Percentiles rank a stretch among this genome's conserved stretches.
phyloP scores from a whole-genome alignment of 2,113 vertebrate genomes.

The Rynchops niger region DNA sequence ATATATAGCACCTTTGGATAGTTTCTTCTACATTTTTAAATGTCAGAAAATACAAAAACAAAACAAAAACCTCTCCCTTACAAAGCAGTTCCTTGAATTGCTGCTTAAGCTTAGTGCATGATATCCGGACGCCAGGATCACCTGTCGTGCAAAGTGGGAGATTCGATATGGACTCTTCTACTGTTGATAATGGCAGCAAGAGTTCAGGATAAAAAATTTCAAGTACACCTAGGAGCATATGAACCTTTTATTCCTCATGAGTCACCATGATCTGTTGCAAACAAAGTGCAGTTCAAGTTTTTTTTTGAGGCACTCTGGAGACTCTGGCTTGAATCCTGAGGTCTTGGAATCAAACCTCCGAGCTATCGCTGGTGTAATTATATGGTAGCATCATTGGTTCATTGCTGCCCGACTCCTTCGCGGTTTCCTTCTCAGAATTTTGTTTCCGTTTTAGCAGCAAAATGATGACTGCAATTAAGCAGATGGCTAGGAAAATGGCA shows the following conservation, averaged over 20 bases:
- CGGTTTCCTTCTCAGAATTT: conserved; percentile 61
- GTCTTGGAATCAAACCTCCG: conserved; percentile 84
- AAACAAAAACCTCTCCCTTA: background rate
- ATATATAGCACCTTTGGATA: conserved; percentile 69
- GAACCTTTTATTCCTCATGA: background rate
- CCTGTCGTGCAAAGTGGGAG: background rate
- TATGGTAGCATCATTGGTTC: conserved; percentile 78
- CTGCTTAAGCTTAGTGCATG: conserved; percentile 32
- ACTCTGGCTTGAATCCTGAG: background rate
- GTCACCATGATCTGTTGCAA: background rate
- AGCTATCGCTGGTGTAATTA: conserved; percentile 79
- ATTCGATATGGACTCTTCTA: background rate
- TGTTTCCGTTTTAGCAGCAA: conserved; percentile 72
- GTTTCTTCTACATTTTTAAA: background rate
- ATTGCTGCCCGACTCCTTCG: conserved; percentile 69
- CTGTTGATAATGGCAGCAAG: background rate
- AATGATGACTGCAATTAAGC: conserved; percentile 67
- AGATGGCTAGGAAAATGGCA: conserved; percentile 76
- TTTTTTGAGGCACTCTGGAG: conserved; percentile 76
- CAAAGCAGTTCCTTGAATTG: background rate
- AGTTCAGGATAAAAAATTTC: conserved; percentile 11
- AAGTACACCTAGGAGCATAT: conserved; percentile 64
- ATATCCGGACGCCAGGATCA: background rate
- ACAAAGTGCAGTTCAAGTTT: conserved; percentile 34
- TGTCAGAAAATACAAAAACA: conserved; percentile 25